These are phyloP conservation scores for Terrapene triunguis DNA, from an alignment of 2,113 vertebrate species.

Conservation along the genomic window DNA sequence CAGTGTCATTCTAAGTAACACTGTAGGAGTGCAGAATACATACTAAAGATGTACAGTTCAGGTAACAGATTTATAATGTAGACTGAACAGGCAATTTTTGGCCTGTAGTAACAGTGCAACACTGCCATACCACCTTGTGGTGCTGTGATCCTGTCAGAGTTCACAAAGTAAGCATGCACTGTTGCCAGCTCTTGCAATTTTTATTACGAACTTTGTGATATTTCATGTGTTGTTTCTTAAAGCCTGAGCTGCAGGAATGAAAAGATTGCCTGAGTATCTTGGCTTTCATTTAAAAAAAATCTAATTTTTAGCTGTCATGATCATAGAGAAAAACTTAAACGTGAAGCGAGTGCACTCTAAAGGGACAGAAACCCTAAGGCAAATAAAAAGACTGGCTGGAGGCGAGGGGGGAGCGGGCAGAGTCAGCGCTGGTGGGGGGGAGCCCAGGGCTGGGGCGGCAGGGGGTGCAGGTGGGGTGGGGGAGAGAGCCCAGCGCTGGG, in stretches of 20 bases:
- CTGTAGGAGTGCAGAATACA: not conserved
- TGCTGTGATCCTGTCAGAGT: not conserved
- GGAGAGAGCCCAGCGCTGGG: no score
- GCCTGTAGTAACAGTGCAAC: not conserved
- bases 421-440: no score
- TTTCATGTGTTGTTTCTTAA: not conserved
- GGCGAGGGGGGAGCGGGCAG: no score
- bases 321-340: not conserved
- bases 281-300: not conserved
- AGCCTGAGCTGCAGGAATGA: not conserved
- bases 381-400: not conserved
- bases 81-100: not conserved
- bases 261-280: not conserved
- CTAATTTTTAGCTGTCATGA: rapidly evolving
- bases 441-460: no score
- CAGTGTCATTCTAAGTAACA: not conserved
- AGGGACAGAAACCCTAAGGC: not conserved
- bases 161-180: not conserved
- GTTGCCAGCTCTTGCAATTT: not conserved
- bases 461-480: no score
- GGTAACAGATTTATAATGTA: not conserved
- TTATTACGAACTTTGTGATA: rapidly evolving
- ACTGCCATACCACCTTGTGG: not conserved
- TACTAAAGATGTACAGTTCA: not conserved
- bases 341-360: rapidly evolving